Evolutionary conservation across 2,888 invertebrate genomes (phyloP).

Genomic region (Tridacna gigas): DNA sequence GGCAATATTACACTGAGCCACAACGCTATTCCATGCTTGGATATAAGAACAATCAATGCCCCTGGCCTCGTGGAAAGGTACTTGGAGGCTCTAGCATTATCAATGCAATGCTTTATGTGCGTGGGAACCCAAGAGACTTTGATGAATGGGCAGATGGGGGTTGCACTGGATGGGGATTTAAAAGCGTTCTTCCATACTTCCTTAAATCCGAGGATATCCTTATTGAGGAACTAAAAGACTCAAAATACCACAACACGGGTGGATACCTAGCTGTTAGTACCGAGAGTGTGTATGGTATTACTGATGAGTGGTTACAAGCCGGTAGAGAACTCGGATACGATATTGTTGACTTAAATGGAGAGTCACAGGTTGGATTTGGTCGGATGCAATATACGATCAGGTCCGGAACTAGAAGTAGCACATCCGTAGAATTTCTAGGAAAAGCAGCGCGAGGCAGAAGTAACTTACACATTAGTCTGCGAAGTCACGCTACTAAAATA

Average conservation of each 20-base stretch:
- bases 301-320: conserved; percentile 16
- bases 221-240: not conserved
- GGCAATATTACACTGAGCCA: conserved; percentile 85
- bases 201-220: conserved; percentile 16
- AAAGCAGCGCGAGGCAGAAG: not conserved
- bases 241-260: conserved; percentile 13
- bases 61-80: conserved; percentile 37
- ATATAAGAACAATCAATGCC: conserved; percentile 5
- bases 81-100: conserved; percentile 34
- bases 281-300: not conserved
- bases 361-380: conserved; percentile 16
- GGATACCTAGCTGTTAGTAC: not conserved
- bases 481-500: conserved; percentile 70
- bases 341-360: conserved; percentile 41
- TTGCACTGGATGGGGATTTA: not conserved
- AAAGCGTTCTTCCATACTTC: conserved; percentile 16
- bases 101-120: conserved; percentile 28
- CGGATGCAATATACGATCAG: not conserved
- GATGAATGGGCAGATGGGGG: conserved; percentile 9
- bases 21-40: conserved; percentile 76
- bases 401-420: conserved; percentile 19
- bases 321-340: conserved; percentile 40
- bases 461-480: conserved; percentile 30
- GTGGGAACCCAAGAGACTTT: conserved; percentile 22
- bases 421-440: conserved; percentile 12